A percentile compares a stretch with the other conserved stretches of the same genome.
Evolutionary conservation across 1,140 invertebrate genomes (phyloP).

Genomic region (Drosophila kanapiae): DNA sequence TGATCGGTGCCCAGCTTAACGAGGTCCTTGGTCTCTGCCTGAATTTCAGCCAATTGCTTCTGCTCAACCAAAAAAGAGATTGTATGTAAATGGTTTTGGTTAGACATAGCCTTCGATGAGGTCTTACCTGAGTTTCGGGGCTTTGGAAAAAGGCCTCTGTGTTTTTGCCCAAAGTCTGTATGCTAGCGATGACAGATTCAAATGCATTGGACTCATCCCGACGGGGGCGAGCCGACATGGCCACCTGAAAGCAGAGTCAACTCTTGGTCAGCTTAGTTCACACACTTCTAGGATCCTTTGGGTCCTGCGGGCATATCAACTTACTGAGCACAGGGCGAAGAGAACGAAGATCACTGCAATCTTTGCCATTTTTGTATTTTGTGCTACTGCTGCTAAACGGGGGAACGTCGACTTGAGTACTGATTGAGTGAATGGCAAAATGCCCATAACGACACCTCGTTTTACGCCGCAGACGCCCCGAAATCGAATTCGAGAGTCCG

Average conservation of each 20-base stretch:
- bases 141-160: fast-evolving
- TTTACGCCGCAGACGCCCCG: constrained; percentile 43
- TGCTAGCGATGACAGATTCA: fast-evolving
- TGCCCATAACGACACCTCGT: constrained; percentile 41
- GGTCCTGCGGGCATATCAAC: background rate
- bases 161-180: fast-evolving
- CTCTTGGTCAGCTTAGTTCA: background rate
- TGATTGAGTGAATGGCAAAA: constrained; percentile 15
- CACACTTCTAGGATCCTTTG: too few species aligned
- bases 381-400: constrained; percentile 32
- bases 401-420: constrained; percentile 47
- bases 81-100: background rate
- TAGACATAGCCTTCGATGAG: background rate
- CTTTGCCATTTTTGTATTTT: constrained; percentile 61
- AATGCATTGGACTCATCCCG: constrained; percentile 25
- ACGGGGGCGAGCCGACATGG: constrained; percentile 30
- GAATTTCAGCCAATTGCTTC: background rate
- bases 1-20: background rate
- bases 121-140: background rate
- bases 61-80: background rate
- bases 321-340: constrained; percentile 61
- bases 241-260: constrained; percentile 31
- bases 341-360: constrained; percentile 63
- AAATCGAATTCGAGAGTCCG: constrained; percentile 1
- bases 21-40: fast-evolving